Percentiles rank a stretch among this genome's conserved stretches.
Evolutionary conservation across 2,888 invertebrate genomes (phyloP).

Genomic region (Perizoma flavofasciatum): DNA sequence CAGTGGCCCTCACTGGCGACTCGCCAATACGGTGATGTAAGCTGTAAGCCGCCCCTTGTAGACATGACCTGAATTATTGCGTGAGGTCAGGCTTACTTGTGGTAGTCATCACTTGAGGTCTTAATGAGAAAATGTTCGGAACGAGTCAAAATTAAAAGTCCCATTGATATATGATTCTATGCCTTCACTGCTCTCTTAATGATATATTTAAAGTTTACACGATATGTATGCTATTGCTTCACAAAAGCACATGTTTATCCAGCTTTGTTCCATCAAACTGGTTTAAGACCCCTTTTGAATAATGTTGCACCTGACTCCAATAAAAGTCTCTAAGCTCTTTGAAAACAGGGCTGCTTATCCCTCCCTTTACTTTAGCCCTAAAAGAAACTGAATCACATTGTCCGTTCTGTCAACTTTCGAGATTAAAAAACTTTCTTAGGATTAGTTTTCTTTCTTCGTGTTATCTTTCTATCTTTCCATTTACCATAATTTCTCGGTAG

Average conservation of each 20-base stretch:
- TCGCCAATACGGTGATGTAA: slow-evolving; percentile 7
- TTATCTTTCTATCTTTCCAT: slow-evolving; percentile 32
- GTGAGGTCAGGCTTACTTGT: slow-evolving; percentile 6
- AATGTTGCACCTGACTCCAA: slow-evolving; percentile 18
- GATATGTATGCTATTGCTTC: too few relatives aligned
- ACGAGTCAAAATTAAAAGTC: too few relatives aligned
- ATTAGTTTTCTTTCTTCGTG: slow-evolving; percentile 34
- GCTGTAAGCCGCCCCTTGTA: slow-evolving; percentile 5
- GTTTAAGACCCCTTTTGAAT: slow-evolving; percentile 1
- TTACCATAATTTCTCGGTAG: slow-evolving; percentile 31
- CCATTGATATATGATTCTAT: too few relatives aligned
- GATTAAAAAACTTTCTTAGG: slow-evolving; percentile 38
- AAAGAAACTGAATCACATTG: slow-evolving; percentile 33
- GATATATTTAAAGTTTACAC: too few relatives aligned
- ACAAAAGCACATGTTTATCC: too few relatives aligned
- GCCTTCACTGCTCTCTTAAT: too few relatives aligned
- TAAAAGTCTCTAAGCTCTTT: slow-evolving; percentile 21
- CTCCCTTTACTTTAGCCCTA: slow-evolving; percentile 22
- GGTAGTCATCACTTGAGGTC: background rate
- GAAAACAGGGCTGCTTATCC: slow-evolving; percentile 16
- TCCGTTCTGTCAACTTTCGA: slow-evolving; percentile 31
- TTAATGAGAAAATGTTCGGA: background rate
- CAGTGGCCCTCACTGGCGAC: slow-evolving; percentile 3
- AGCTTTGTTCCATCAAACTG: background rate
- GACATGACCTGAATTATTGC: slow-evolving; percentile 5